phyloP scores from a whole-genome alignment of 2,113 vertebrate genomes.

The Catagonus wagneri region DNA sequence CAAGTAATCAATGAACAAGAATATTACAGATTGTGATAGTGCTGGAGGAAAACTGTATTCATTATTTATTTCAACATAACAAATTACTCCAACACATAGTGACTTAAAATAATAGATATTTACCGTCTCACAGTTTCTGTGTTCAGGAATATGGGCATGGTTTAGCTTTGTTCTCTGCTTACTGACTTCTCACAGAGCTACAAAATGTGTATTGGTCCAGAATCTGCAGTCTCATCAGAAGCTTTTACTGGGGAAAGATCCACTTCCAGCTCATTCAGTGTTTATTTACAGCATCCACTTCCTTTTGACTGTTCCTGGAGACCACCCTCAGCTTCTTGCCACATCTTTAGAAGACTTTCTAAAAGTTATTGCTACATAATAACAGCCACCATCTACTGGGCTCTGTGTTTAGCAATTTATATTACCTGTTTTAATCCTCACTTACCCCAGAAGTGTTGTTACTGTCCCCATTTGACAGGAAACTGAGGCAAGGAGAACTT shows the following conservation, averaged over 20 bases:
- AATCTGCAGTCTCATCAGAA: background rate
- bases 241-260: background rate
- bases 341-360: background rate
- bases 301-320: background rate
- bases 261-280: background rate
- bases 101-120: background rate
- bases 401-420: background rate
- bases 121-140: background rate
- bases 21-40: background rate
- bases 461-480: background rate
- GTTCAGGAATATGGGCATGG: background rate
- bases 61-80: background rate
- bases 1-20: background rate
- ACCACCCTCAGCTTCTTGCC: background rate
- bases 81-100: background rate
- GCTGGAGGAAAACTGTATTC: too few species aligned
- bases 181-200: background rate
- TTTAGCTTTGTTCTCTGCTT: background rate
- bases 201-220: fast-evolving
- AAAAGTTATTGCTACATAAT: background rate
- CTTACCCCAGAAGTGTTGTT: background rate
- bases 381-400: background rate
- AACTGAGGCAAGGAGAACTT: background rate
- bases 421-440: background rate
- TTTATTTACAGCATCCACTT: background rate